A percentile compares a stretch with the other conserved stretches of the same genome.
These are phyloP conservation scores for Plagodis pulveraria DNA, from an alignment of 2,888 invertebrate genomes.

Conservation along the genomic window DNA sequence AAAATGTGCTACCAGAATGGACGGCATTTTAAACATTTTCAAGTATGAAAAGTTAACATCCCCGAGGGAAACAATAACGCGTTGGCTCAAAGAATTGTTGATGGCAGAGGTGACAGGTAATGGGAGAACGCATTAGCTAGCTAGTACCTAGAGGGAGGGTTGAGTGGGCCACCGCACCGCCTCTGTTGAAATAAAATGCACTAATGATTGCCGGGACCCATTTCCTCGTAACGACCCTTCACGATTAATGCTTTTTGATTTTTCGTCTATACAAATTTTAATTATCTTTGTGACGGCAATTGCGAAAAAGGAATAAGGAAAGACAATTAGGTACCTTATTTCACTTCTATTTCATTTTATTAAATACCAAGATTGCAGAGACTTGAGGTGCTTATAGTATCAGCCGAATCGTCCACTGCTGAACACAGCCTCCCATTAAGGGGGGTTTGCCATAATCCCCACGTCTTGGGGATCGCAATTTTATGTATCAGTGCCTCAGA, in stretches of 20 bases:
- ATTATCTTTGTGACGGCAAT: not conserved
- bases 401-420: no score
- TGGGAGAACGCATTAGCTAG: constrained; percentile 71
- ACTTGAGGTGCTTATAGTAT: no score
- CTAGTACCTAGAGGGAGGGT: constrained; percentile 40
- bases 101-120: constrained; percentile 66
- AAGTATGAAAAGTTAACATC: constrained; percentile 21
- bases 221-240: constrained; percentile 49
- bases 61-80: constrained; percentile 49
- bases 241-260: constrained; percentile 52
- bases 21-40: constrained; percentile 25
- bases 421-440: no score
- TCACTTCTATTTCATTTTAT: no score
- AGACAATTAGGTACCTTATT: no score
- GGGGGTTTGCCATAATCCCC: no score
- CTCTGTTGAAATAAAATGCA: constrained; percentile 68
- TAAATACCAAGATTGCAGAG: no score
- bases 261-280: constrained; percentile 14
- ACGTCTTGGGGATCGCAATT: no score
- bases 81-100: constrained; percentile 52
- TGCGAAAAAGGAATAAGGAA: no score
- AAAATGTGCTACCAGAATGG: constrained; percentile 18
- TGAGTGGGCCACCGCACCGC: constrained; percentile 43
- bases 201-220: constrained; percentile 62
- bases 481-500: no score